These are phyloP conservation scores for Spodoptera littoralis DNA, from an alignment of 2,888 invertebrate species.

Conservation along the genomic window DNA sequence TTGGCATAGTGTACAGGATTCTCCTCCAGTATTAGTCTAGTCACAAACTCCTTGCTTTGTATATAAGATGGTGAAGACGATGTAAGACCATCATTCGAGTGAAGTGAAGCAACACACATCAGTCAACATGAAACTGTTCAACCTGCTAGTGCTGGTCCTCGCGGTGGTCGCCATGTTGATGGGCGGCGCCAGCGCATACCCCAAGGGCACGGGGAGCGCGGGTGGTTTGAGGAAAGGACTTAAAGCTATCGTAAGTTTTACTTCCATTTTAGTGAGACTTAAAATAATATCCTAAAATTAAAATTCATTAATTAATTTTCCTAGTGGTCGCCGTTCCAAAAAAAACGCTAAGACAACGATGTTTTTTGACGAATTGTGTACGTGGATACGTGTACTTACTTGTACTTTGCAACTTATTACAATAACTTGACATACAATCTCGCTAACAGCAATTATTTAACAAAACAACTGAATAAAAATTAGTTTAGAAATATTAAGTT, in stretches of 20 bases:
- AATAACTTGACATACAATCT: too few relatives aligned
- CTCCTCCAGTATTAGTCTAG: slow-evolving; percentile 15
- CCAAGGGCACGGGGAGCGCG: slow-evolving; percentile 42
- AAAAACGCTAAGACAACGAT: too few relatives aligned
- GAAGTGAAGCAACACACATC: slow-evolving; percentile 21
- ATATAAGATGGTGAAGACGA: slow-evolving; percentile 29
- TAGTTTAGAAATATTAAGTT: too few relatives aligned
- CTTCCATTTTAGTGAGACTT: not conserved
- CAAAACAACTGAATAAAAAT: too few relatives aligned
- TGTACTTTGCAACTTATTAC: too few relatives aligned
- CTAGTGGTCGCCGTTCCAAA: too few relatives aligned
- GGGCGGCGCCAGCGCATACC: slow-evolving; percentile 46
- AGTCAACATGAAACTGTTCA: slow-evolving; percentile 58
- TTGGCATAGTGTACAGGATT: slow-evolving; percentile 31
- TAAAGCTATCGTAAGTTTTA: slow-evolving; percentile 55
- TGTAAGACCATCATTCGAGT: slow-evolving; percentile 24
- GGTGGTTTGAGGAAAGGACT: slow-evolving; percentile 47
- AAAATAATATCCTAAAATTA: too few relatives aligned
- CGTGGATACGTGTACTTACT: too few relatives aligned
- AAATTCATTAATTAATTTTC: too few relatives aligned
- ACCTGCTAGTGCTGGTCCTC: slow-evolving; percentile 50
- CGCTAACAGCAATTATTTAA: too few relatives aligned
- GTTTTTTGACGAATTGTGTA: too few relatives aligned
- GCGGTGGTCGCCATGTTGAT: slow-evolving; percentile 57
- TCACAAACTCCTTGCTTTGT: slow-evolving; percentile 18